Evolutionary conservation across 2,113 vertebrate genomes (phyloP), one percentile per base, ranked within the genome.

Genomic region (Dasyprocta punctata): DNA sequence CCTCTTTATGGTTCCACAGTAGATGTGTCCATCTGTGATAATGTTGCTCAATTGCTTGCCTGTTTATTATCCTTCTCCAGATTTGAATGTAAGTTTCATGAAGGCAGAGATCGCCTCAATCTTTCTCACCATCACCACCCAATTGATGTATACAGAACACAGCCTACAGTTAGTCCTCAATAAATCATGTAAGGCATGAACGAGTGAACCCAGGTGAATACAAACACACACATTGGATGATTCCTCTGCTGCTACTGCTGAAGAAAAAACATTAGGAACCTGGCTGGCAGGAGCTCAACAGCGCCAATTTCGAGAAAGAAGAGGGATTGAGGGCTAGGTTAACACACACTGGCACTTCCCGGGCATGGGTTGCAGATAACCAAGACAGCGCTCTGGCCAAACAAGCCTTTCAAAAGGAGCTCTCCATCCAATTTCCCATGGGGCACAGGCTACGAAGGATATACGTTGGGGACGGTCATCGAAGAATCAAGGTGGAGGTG

Each of bases 381-480:
- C 12, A 85, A 88, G n/a, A 61, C 38, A 92, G 87, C n/a, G 38
- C 77, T 47, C 11, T 85, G 81, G 56, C 20, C 28, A 54, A 7
- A 28, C 24, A 4, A 22, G 65, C 78, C 28, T 92, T 93, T 92
- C 95, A 81, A 52, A 94, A 89, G 81, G 7, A 60, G 91, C 69
- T 41, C 54, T 30, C 13, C 49, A 19, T 52, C 1, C 0, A 65
- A 28, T 81, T 91, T 69, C 44, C n/a, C 38, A 86, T 1, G 17
- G 30, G 26, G 30, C 20, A 81, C n/a, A 47, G 38, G 56, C 83
- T 41, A 77, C 75, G 26, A 33, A 82, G 49, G 36, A 89, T 93
- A 52, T 19, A 7, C 36, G 1, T 38, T 54, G 49, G 44, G 36
- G 22, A 56, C 11, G n/a, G 36, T 5, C 41, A 14, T 2, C 41